These are phyloP conservation scores for Scaptomyza reducta DNA, from an alignment of 2,888 invertebrate genomes.

Conservation along the genomic window DNA sequence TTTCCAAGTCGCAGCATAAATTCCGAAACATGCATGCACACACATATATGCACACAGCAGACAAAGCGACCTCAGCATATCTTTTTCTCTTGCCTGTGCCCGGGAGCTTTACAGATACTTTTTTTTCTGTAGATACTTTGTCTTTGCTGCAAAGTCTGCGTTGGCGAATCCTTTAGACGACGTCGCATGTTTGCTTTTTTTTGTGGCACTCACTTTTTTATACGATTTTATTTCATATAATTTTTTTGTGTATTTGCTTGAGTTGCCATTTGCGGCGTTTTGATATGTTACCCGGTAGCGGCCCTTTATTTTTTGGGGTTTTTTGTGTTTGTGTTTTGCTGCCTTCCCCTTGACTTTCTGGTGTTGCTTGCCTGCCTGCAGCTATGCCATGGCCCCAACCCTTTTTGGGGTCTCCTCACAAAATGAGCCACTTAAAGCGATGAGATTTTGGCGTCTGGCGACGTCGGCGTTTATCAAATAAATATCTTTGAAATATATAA, in stretches of 20 bases:
- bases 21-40: conserved; percentile 54
- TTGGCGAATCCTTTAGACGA: conserved; percentile 78
- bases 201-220: conserved; percentile 51
- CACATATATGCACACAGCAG: conserved; percentile 20
- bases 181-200: conserved; percentile 72
- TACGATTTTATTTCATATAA: conserved; percentile 65
- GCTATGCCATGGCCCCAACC: conserved; percentile 34
- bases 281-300: conserved; percentile 79
- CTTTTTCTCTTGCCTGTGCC: conserved; percentile 40
- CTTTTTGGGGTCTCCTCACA: conserved; percentile 23
- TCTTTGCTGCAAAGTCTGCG: conserved; percentile 67
- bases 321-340: conserved; percentile 3
- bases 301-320: conserved; percentile 31
- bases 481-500: conserved; percentile 77
- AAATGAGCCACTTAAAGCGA: conserved; percentile 79
- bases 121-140: conserved; percentile 67
- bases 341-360: conserved; percentile 26
- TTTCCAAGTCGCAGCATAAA: conserved; percentile 67
- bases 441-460: conserved; percentile 79
- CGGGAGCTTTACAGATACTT: conserved; percentile 37
- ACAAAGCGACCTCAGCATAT: conserved; percentile 52
- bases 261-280: conserved; percentile 78
- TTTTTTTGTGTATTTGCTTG: conserved; percentile 38
- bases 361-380: conserved; percentile 63
- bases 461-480: conserved; percentile 76